These are phyloP conservation scores for Platichthys flesus DNA, from an alignment of 2,113 vertebrate species.

Conservation along the genomic window DNA sequence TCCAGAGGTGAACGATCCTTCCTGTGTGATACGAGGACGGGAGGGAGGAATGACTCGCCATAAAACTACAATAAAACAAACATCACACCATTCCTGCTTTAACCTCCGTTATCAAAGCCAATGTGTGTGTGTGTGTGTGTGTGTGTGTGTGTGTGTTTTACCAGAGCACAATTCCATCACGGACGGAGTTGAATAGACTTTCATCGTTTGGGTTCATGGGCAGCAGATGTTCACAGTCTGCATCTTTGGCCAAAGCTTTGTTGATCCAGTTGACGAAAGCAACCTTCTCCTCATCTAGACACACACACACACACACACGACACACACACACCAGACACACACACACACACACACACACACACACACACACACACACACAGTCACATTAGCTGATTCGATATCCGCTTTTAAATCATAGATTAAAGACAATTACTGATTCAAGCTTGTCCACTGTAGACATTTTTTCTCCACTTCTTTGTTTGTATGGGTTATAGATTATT, in stretches of 20 bases:
- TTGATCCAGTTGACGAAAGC: constrained; percentile 99
- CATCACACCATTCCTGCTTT: neutral
- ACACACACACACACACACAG: too few species aligned
- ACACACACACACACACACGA: constrained; percentile 4
- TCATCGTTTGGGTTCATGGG: constrained; percentile 90
- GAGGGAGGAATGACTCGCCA: neutral
- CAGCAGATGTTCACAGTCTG: constrained; percentile 91
- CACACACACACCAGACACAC: too few species aligned
- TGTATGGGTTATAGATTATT: too few species aligned
- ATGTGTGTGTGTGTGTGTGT: neutral
- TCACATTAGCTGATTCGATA: too few species aligned
- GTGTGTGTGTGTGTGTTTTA: constrained; percentile 60
- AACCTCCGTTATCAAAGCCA: constrained; percentile 18
- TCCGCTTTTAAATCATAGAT: too few species aligned
- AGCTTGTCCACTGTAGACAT: too few species aligned
- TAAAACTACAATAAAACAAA: constrained; percentile 26
- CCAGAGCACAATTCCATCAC: constrained; percentile 96
- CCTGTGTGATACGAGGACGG: accelerated
- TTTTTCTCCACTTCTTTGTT: too few species aligned
- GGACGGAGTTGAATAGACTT: constrained; percentile 92
- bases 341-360: too few species aligned
- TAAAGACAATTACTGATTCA: too few species aligned
- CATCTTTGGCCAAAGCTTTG: constrained; percentile 91
- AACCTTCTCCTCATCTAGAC: constrained; percentile 96
- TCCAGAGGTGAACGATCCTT: too few species aligned